Base-by-base conservation (phyloP, 2,113 vertebrate genomes). In the Parus major region DNA sequence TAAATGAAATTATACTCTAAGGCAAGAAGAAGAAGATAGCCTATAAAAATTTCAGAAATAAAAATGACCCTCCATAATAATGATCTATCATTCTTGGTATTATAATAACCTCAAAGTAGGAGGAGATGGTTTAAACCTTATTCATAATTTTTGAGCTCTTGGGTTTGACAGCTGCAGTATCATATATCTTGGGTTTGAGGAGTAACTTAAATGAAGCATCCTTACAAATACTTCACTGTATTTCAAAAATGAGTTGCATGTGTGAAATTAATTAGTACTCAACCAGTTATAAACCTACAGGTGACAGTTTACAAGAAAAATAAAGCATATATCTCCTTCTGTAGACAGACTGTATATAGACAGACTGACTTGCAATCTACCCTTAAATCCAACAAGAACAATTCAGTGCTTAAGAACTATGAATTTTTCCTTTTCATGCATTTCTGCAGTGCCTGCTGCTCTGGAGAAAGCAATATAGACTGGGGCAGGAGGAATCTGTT, bases 181-280 rank as follows among this genome's bases (percentile, higher is more conserved):
- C 31, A 33, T 72, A 22, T 27, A 63, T 90, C 50, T 77, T 57
- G 59, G 0, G 59, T 93, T 86, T 61, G 55, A 92, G 19, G 52
- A 55, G 39, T 63, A 94, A 76, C 27, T 73, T 83, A 90, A 94
- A 90, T 0, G 7, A 49, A 65, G 3, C 4, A 57, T 69, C 16
- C 15, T 70, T 85, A 72, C 42, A 91, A 80, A 57, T n/a, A 81
- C 25, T 85, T 90, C 42, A 57, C 3, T 19, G 7, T 69, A 79
- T 66, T 91, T 90, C 20, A 73, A 90, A 88, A 92, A 47, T 65
- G 15, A 87, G 18, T 35, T 5, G 0, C 50, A 73, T 31, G 11
- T 53, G 33, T n/a, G 59, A 94, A 95, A 91, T 76, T 41, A 93
- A 90, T 94, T 57, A 70, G 50, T 61, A 64, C 18, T 82, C n/a